Evolutionary conservation across 2,113 vertebrate genomes (phyloP).

Genomic region (Protomyctophum bolini): DNA sequence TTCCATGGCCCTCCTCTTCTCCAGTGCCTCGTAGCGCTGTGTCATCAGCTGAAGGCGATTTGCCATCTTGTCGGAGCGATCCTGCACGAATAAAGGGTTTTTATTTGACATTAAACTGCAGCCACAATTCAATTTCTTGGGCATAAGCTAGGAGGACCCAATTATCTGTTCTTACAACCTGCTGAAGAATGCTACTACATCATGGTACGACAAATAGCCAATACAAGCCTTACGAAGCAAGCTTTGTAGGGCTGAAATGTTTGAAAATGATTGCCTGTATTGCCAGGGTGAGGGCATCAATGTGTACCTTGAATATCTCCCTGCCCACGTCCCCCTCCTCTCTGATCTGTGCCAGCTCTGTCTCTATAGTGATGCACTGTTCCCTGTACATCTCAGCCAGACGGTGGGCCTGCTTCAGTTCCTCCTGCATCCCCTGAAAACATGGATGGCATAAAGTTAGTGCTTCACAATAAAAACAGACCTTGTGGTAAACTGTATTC

Average conservation of each 20-base stretch:
- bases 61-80: conserved; percentile 89
- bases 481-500: background rate
- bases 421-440: conserved; percentile 83
- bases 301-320: conserved; percentile 89
- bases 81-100: conserved; percentile 69
- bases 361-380: conserved; percentile 90
- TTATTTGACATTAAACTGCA: background rate
- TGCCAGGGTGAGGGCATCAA: no score
- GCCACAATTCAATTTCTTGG: background rate
- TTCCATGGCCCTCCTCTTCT: conserved; percentile 89
- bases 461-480: background rate
- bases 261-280: no score
- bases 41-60: conserved; percentile 90
- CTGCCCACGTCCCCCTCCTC: conserved; percentile 87
- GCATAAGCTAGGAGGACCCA: no score
- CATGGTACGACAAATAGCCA: no score
- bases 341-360: conserved; percentile 86
- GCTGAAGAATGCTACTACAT: no score
- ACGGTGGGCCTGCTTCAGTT: conserved; percentile 84
- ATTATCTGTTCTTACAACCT: no score
- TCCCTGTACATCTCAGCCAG: conserved; percentile 92
- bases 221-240: no score
- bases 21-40: conserved; percentile 88
- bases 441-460: background rate
- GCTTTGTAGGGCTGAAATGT: no score